These are phyloP conservation scores for Druon quercuslanigerum DNA, from an alignment of 1,140 invertebrate genomes.

Conservation along the genomic window DNA sequence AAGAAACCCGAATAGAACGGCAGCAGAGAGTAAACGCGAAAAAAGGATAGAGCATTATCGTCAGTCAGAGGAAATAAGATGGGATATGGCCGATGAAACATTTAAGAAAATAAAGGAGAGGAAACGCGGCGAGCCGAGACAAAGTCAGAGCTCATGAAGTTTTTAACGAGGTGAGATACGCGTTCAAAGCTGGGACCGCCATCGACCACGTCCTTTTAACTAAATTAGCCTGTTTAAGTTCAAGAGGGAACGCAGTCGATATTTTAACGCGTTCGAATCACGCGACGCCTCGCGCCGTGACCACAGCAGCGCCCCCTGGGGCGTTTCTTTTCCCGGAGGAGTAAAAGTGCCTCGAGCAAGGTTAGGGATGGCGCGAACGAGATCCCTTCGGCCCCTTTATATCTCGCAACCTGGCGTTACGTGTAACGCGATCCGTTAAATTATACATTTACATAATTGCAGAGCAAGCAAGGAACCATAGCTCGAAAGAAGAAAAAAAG, in stretches of 20 bases:
- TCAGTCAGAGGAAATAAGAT: not conserved
- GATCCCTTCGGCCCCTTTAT: slow-evolving; percentile 15
- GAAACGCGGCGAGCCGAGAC: slow-evolving; percentile 43
- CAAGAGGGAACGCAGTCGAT: slow-evolving; percentile 43
- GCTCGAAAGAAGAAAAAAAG: not conserved
- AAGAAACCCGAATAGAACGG: not conserved
- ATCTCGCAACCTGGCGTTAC: not conserved
- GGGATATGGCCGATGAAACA: slow-evolving; percentile 34
- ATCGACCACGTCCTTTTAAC: slow-evolving; percentile 56
- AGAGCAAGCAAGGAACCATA: slow-evolving; percentile 12
- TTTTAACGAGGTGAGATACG: slow-evolving; percentile 64
- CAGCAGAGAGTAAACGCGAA: not conserved
- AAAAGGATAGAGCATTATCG: slow-evolving; percentile 3
- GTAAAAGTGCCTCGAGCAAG: slow-evolving; percentile 1
- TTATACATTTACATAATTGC: slow-evolving; percentile 21
- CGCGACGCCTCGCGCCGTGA: slow-evolving; percentile 46
- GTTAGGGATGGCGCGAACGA: slow-evolving; percentile 13
- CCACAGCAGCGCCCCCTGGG: not conserved
- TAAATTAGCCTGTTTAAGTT: slow-evolving; percentile 62
- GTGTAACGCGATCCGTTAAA: slow-evolving; percentile 32
- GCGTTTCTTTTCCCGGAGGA: slow-evolving; percentile 11
- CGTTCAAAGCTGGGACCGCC: slow-evolving; percentile 50
- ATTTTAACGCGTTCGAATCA: slow-evolving; percentile 60
- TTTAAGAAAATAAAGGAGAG: slow-evolving; percentile 36
- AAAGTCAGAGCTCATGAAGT: slow-evolving; percentile 61